These are phyloP conservation scores for Drosophila punjabiensis DNA, from an alignment of 1,140 invertebrate genomes.

Conservation along the genomic window DNA sequence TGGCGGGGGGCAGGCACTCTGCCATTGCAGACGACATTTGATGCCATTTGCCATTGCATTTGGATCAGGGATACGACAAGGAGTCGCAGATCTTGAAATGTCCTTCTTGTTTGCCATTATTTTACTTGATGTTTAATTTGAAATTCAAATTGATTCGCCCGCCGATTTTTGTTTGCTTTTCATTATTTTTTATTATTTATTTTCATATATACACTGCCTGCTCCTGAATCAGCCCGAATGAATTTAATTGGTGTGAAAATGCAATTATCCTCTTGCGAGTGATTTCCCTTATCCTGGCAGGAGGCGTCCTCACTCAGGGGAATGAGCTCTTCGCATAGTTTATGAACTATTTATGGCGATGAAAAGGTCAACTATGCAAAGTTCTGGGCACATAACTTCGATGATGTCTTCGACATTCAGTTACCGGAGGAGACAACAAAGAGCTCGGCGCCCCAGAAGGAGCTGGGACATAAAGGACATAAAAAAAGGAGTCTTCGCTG, in stretches of 20 bases:
- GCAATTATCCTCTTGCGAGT: constrained; percentile 53
- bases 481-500: constrained; percentile 20
- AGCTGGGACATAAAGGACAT: not conserved
- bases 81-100: constrained; percentile 53
- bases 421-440: constrained; percentile 66
- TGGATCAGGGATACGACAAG: constrained; percentile 7
- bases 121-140: constrained; percentile 62
- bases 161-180: constrained; percentile 60
- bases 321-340: constrained; percentile 53
- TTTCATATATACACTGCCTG: not conserved
- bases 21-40: constrained; percentile 58
- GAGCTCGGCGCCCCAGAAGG: constrained; percentile 15
- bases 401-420: constrained; percentile 77
- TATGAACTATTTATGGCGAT: constrained; percentile 77
- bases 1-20: not conserved
- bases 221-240: constrained; percentile 1
- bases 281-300: not conserved
- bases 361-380: constrained; percentile 79
- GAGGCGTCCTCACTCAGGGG: not conserved
- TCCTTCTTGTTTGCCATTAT: constrained; percentile 4
- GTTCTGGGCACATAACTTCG: constrained; percentile 74
- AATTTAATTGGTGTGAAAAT: constrained; percentile 77
- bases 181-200: constrained; percentile 36
- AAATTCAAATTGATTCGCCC: constrained; percentile 74
- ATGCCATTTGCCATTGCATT: constrained; percentile 68